Conservation (phyloP, 1,140 invertebrate species). For the Drosophila trapezifrons region DNA sequence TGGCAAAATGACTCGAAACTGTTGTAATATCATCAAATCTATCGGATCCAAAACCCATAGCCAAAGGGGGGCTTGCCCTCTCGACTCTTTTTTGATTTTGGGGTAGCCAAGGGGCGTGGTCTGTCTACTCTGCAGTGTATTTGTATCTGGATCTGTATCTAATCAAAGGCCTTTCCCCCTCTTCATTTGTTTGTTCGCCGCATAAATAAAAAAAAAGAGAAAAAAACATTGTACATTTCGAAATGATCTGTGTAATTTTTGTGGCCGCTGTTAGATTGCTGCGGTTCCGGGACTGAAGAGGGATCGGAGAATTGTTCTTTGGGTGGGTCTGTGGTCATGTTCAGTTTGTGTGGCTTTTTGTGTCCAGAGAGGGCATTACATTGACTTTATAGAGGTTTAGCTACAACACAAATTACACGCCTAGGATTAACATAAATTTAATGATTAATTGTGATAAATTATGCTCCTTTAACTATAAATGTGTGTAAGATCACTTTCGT, state of each 20-base stretch:
- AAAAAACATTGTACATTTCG: slow-evolving; percentile 74
- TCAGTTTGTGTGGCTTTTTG: slow-evolving; percentile 16
- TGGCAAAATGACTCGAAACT: slow-evolving; percentile 53
- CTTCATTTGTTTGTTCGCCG: slow-evolving; percentile 32
- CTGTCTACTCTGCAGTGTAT: slow-evolving; percentile 20
- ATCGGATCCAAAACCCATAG: slow-evolving; percentile 13
- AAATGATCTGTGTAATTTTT: slow-evolving; percentile 69
- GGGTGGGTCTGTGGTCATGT: slow-evolving; percentile 49
- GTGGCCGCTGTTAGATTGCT: slow-evolving; percentile 34
- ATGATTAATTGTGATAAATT: too few relatives aligned
- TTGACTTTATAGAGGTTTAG: slow-evolving; percentile 16
- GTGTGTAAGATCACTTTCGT: neutral
- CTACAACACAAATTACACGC: slow-evolving; percentile 4
- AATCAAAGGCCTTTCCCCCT: slow-evolving; percentile 51
- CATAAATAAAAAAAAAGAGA: slow-evolving; percentile 61
- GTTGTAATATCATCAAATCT: slow-evolving; percentile 52
- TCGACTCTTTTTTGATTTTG: slow-evolving; percentile 16
- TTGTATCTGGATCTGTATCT: slow-evolving; percentile 35
- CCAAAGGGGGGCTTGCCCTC: slow-evolving; percentile 32
- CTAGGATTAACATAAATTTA: neutral
- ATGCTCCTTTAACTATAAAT: neutral
- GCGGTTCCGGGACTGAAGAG: slow-evolving; percentile 9
- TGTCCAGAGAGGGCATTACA: slow-evolving; percentile 18
- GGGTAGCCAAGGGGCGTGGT: slow-evolving; percentile 24
- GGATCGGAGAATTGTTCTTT: slow-evolving; percentile 30